Evolutionary conservation across 2,888 invertebrate genomes (phyloP).

Genomic region (Digitonthophagus gazella): DNA sequence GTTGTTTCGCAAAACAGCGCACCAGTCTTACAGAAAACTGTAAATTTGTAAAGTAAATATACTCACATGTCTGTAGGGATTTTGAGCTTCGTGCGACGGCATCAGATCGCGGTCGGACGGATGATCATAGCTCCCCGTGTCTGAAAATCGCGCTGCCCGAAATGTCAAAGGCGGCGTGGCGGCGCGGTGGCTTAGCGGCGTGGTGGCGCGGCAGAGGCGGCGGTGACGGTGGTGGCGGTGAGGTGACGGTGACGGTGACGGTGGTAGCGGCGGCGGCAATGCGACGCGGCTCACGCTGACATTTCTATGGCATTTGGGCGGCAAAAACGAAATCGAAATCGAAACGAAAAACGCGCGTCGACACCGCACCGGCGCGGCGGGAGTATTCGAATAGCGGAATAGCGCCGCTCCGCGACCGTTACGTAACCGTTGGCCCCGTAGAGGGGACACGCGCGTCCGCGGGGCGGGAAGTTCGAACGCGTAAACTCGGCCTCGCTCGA

Average conservation of each 20-base stretch:
- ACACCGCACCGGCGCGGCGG: not conserved
- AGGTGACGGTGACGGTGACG: too few species aligned
- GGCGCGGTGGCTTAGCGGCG: not conserved
- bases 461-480: slow-evolving; percentile 26
- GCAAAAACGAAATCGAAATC: not conserved
- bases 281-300: too few species aligned
- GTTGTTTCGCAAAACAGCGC: not conserved
- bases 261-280: too few species aligned
- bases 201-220: too few species aligned
- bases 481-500: not conserved
- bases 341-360: too few species aligned
- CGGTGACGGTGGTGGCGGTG: too few species aligned
- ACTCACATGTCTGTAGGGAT: slow-evolving; percentile 12
- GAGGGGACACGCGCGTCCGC: slow-evolving; percentile 20
- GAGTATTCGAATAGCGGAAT: not conserved
- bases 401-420: slow-evolving; percentile 10
- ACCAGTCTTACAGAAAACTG: not conserved
- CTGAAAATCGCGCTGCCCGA: not conserved
- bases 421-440: slow-evolving; percentile 23
- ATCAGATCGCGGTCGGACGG: not conserved
- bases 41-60: not conserved
- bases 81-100: slow-evolving; percentile 12
- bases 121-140: not conserved
- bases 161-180: not conserved
- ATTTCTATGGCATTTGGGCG: too few species aligned